These are phyloP conservation scores for Burhinus oedicnemus DNA, from an alignment of 2,113 vertebrate species.

Conservation along the genomic window DNA sequence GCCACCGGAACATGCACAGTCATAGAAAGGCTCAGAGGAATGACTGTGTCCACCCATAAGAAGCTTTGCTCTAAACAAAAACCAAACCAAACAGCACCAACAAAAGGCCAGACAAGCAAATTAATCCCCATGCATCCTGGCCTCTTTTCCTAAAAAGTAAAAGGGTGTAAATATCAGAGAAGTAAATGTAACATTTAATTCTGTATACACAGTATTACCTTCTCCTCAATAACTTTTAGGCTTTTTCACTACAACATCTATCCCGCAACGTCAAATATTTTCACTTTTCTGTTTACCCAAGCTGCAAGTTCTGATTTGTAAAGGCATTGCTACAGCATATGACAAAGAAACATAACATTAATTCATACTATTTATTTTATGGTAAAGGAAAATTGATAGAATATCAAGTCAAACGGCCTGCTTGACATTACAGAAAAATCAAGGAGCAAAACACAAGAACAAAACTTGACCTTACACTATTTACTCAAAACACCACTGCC, in stretches of 20 bases:
- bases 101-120: not conserved
- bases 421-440: not conserved
- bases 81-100: not conserved
- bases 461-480: not conserved
- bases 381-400: not conserved
- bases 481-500: not conserved
- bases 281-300: not conserved
- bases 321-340: not conserved
- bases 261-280: not conserved
- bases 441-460: not conserved
- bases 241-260: not conserved
- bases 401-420: not conserved
- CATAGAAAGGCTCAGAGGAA: not conserved
- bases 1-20: accelerated
- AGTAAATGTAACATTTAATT: not conserved
- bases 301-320: not conserved
- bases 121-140: not conserved
- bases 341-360: not conserved
- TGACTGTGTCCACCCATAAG: not conserved
- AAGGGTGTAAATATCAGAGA: not conserved
- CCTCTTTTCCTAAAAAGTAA: not conserved
- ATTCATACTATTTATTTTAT: not conserved
- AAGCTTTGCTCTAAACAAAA: not conserved
- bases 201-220: not conserved
- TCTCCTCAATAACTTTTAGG: not conserved